Evolutionary conservation across 2,797 vertebrate species (phyloP).

Genomic region (Dromococcyx pavoninus): DNA sequence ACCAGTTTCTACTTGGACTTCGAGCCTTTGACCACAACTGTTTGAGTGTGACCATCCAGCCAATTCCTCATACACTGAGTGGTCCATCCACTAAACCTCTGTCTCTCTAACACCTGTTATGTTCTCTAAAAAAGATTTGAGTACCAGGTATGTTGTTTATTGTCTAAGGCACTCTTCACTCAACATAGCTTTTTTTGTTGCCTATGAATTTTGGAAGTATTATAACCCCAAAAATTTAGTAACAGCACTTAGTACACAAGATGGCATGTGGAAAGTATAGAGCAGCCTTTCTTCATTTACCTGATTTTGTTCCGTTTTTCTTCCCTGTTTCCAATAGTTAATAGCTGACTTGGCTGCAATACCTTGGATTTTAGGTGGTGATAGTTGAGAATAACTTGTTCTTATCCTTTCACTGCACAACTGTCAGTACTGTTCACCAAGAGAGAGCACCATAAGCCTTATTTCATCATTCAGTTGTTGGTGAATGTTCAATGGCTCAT

Average conservation of each 20-base stretch:
- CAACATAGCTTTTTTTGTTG: background rate
- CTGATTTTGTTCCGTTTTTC: background rate
- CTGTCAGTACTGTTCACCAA: background rate
- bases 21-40: no score
- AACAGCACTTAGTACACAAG: background rate
- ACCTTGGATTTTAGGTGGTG: background rate
- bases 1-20: no score
- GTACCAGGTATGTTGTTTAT: background rate
- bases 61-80: no score
- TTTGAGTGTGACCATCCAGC: no score
- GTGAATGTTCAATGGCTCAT: background rate
- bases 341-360: background rate
- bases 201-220: background rate
- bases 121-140: background rate
- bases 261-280: background rate
- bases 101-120: background rate
- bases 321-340: background rate
- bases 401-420: background rate
- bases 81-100: no score
- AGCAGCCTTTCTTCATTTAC: background rate
- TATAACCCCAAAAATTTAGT: background rate
- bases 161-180: background rate
- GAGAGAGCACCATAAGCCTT: background rate
- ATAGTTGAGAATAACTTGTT: background rate
- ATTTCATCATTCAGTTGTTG: background rate